These are phyloP conservation scores for Amphibalanus amphitrite DNA, from an alignment of 1,140 invertebrate species.

Conservation along the genomic window DNA sequence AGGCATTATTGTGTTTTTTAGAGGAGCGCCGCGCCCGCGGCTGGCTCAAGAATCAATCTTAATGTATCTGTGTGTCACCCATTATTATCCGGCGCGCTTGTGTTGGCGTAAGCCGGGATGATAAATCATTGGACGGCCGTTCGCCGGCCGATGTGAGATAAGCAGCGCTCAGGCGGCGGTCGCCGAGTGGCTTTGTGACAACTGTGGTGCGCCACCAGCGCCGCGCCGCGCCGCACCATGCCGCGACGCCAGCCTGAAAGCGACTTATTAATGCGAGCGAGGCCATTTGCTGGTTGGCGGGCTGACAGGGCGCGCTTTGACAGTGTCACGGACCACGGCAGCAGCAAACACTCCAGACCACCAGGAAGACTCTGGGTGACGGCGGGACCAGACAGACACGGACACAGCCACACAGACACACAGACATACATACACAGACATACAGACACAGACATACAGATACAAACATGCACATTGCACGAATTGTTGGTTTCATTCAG, in stretches of 20 bases:
- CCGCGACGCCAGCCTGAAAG: too few relatives aligned
- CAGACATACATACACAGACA: too few relatives aligned
- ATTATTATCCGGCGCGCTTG: background rate
- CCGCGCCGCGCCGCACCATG: too few relatives aligned
- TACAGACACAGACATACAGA: too few relatives aligned
- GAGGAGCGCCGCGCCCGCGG: background rate
- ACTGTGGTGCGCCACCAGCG: too few relatives aligned
- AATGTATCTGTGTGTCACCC: background rate
- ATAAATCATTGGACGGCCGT: background rate
- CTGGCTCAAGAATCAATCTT: background rate
- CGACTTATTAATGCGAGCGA: background rate
- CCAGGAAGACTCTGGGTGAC: too few relatives aligned
- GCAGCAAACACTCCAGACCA: background rate
- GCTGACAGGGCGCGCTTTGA: background rate
- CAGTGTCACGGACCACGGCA: background rate
- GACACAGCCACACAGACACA: too few relatives aligned
- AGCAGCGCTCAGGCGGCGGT: background rate
- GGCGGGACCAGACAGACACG: too few relatives aligned
- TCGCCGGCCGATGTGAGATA: background rate
- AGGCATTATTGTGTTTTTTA: conserved; percentile 2
- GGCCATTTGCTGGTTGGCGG: background rate
- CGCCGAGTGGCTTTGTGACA: background rate
- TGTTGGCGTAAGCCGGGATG: background rate
- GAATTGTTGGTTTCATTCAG: too few relatives aligned
- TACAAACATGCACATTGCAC: too few relatives aligned